Evolutionary conservation across 1,140 invertebrate species (phyloP).

Genomic region (Aphaenogaster ashmeadi): DNA sequence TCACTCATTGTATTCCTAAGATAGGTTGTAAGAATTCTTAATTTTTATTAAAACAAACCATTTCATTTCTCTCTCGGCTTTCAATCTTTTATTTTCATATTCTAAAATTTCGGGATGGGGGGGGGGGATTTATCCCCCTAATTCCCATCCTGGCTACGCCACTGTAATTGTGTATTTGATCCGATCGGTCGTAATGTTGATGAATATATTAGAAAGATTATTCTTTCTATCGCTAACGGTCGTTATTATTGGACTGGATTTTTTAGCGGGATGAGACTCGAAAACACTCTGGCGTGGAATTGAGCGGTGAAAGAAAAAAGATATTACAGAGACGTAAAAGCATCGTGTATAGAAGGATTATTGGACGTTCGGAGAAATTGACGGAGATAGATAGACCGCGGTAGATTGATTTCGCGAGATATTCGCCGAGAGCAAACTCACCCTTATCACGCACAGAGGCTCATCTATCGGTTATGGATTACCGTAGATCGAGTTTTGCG

Average conservation of each 20-base stretch:
- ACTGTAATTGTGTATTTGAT: not conserved
- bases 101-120: no score
- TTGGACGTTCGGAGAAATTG: slow-evolving; percentile 17
- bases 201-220: not conserved
- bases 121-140: no score
- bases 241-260: not conserved
- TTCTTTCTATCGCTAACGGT: not conserved
- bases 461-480: slow-evolving; percentile 53
- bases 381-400: slow-evolving; percentile 33
- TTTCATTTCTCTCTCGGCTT: no score
- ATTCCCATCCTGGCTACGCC: no score
- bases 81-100: no score
- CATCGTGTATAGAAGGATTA: slow-evolving; percentile 18
- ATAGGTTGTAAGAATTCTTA: no score
- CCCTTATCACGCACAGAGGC: slow-evolving; percentile 14
- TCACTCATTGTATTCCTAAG: no score
- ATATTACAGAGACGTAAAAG: slow-evolving; percentile 1
- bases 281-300: not conserved
- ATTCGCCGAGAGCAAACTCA: slow-evolving; percentile 36
- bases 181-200: not conserved
- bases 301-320: not conserved
- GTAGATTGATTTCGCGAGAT: slow-evolving; percentile 26
- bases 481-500: slow-evolving; percentile 35
- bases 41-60: no score
- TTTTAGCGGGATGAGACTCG: not conserved